Conservation (phyloP, 2,797 vertebrate genomes). For the Atherinosoma microstoma region DNA sequence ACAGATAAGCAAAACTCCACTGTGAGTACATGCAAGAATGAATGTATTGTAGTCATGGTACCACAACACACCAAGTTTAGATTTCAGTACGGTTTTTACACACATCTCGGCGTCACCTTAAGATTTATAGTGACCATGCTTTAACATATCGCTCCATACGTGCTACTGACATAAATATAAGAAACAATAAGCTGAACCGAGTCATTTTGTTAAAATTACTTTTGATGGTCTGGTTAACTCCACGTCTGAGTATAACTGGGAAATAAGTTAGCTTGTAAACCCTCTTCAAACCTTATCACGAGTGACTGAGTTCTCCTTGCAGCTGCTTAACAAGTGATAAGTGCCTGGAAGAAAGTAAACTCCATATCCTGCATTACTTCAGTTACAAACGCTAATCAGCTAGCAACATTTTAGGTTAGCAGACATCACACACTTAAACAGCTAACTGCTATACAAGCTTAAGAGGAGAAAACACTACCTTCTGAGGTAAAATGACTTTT, state of each 20-base stretch:
- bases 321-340: slow-evolving; percentile 45
- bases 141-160: slow-evolving; percentile 29
- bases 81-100: slow-evolving; percentile 61
- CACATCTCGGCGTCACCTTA: slow-evolving; percentile 76
- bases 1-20: slow-evolving; percentile 57
- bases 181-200: not conserved
- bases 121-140: slow-evolving; percentile 41
- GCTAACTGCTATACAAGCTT: slow-evolving; percentile 20
- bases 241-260: slow-evolving; percentile 33
- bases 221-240: slow-evolving; percentile 16
- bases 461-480: slow-evolving; percentile 25
- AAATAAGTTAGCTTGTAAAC: slow-evolving; percentile 36
- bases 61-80: slow-evolving; percentile 66
- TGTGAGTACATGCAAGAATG: slow-evolving; percentile 56
- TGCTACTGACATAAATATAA: slow-evolving; percentile 5
- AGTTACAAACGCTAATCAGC: slow-evolving; percentile 10
- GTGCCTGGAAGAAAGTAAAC: slow-evolving; percentile 46
- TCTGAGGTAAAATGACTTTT: slow-evolving; percentile 19
- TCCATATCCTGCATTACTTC: slow-evolving; percentile 33
- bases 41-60: slow-evolving; percentile 59
- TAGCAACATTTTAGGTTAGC: slow-evolving; percentile 19
- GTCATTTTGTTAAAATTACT: not conserved
- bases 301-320: not conserved
- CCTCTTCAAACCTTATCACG: not conserved
- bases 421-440: not conserved